phyloP scores from a whole-genome alignment of 2,888 invertebrate genomes.

The Leucophora obtusa region DNA sequence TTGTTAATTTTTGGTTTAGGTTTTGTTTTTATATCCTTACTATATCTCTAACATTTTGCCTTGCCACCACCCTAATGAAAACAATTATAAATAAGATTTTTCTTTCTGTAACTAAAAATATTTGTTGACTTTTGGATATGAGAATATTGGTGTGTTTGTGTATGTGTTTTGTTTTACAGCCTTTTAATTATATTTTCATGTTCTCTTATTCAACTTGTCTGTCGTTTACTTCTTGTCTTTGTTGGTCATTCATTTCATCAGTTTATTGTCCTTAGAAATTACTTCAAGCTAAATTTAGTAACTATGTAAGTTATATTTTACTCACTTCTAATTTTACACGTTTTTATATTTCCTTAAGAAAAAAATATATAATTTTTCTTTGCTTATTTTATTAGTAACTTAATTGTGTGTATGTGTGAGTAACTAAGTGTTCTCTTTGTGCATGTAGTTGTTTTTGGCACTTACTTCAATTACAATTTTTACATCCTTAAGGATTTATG shows the following conservation, averaged over 20 bases:
- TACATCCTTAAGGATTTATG: slow-evolving; percentile 54
- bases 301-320: slow-evolving; percentile 4
- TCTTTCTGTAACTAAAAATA: background rate
- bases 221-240: background rate
- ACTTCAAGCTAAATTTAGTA: slow-evolving; percentile 28
- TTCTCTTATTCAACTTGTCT: slow-evolving; percentile 9
- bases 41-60: background rate
- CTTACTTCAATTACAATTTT: slow-evolving; percentile 42
- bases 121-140: slow-evolving; percentile 20
- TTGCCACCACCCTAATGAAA: no score
- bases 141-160: background rate
- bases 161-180: slow-evolving; percentile 44
- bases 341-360: background rate
- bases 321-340: background rate
- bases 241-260: slow-evolving; percentile 29
- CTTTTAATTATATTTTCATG: slow-evolving; percentile 60
- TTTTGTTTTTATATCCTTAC: background rate
- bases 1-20: slow-evolving; percentile 42
- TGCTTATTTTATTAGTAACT: background rate
- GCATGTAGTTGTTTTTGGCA: slow-evolving; percentile 6
- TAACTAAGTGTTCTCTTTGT: background rate
- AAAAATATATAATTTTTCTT: background rate
- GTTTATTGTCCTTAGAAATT: slow-evolving; percentile 49
- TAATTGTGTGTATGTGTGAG: background rate
- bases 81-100: background rate